Percentiles rank a stretch among this genome's conserved stretches.
phyloP scores from a whole-genome alignment of 1,140 invertebrate species.

The Portunus trituberculatus region DNA sequence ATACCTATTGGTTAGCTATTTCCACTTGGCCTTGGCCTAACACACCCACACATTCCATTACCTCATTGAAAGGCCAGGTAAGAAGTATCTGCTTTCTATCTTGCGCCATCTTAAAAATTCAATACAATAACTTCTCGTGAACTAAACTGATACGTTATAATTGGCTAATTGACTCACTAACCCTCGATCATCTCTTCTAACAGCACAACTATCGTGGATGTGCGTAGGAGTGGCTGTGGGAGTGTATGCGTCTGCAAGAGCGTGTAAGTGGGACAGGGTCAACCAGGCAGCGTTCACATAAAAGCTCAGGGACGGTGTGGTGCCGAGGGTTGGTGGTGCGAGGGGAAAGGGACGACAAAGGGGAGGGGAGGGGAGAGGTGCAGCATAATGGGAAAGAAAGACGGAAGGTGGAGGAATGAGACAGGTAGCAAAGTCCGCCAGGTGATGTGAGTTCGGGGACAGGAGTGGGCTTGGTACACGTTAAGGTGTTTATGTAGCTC shows the following conservation, averaged over 20 bases:
- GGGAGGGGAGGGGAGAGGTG: not conserved
- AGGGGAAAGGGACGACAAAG: not conserved
- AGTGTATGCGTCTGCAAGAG: conserved; percentile 41
- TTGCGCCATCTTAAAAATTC: no score
- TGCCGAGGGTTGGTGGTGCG: conserved; percentile 27
- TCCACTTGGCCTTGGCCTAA: not conserved
- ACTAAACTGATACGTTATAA: no score
- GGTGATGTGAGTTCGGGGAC: not conserved
- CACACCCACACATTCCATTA: not conserved
- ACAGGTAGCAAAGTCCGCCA: not conserved
- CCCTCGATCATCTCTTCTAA: no score
- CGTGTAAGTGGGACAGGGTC: conserved; percentile 72
- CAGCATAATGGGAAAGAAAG: conserved; percentile 37
- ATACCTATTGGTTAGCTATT: not conserved
- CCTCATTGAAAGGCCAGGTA: not conserved
- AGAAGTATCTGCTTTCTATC: no score
- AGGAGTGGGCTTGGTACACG: not conserved
- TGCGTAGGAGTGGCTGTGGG: conserved; percentile 49
- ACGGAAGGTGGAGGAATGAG: not conserved
- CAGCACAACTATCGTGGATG: not conserved
- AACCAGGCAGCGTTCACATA: conserved; percentile 65
- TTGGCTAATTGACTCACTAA: no score
- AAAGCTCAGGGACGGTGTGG: conserved; percentile 61
- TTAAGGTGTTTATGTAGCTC: not conserved
- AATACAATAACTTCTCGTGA: no score